Percentiles rank a stretch among this genome's conserved stretches.
Conservation (phyloP, 2,888 invertebrate genomes). For the Caenorhabditis sinica region DNA sequence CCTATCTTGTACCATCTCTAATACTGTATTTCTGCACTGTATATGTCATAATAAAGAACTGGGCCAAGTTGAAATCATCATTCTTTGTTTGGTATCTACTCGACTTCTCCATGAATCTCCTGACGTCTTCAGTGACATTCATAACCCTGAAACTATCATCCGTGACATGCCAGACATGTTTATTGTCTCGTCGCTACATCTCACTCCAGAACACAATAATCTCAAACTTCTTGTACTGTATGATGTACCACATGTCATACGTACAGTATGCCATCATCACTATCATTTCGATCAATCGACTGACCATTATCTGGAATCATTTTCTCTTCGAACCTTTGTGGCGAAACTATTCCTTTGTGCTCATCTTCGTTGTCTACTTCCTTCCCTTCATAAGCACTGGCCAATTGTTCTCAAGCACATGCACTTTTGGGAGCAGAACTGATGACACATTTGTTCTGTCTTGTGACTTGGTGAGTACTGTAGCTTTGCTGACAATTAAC, state of each 20-base stretch:
- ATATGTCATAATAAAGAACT: slow-evolving; percentile 25
- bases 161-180: slow-evolving; percentile 26
- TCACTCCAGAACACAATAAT: background rate
- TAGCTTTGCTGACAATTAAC: background rate
- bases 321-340: slow-evolving; percentile 22
- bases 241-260: slow-evolving; percentile 60
- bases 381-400: slow-evolving; percentile 11
- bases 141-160: slow-evolving; percentile 32
- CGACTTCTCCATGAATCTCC: slow-evolving; percentile 31
- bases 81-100: slow-evolving; percentile 43
- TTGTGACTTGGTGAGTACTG: slow-evolving; percentile 13
- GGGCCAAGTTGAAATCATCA: slow-evolving; percentile 35
- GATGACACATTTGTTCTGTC: slow-evolving; percentile 27
- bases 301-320: slow-evolving; percentile 22
- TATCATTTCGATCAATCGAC: slow-evolving; percentile 40
- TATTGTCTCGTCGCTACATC: slow-evolving; percentile 4
- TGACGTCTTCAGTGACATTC: slow-evolving; percentile 35
- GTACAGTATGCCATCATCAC: slow-evolving; percentile 40
- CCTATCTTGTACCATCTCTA: slow-evolving; percentile 25
- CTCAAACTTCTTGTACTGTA: slow-evolving; percentile 30
- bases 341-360: slow-evolving; percentile 21
- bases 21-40: slow-evolving; percentile 39
- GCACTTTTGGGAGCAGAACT: slow-evolving; percentile 8
- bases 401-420: background rate
- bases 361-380: slow-evolving; percentile 5